Evolutionary conservation across 2,888 invertebrate genomes (phyloP).

Genomic region (Polyommatus iphigenia): DNA sequence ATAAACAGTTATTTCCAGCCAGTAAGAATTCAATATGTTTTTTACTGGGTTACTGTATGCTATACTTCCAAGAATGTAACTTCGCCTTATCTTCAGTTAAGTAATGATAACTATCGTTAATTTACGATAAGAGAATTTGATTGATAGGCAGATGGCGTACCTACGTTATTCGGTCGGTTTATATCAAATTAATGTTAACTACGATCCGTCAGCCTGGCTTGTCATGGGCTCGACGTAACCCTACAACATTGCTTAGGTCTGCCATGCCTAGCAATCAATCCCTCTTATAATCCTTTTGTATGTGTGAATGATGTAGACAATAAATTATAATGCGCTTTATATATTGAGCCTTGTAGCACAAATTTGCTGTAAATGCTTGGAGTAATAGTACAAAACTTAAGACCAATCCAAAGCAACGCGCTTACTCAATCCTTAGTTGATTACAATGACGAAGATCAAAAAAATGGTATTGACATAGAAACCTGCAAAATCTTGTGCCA

Average conservation of each 20-base stretch:
- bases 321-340: constrained; percentile 9
- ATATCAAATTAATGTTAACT: background rate
- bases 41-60: background rate
- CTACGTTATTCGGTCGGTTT: background rate
- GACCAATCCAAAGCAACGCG: background rate
- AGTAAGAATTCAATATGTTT: background rate
- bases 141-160: background rate
- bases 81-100: background rate
- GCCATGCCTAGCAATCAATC: background rate
- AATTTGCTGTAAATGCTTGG: background rate
- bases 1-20: background rate
- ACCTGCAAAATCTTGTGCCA: no score
- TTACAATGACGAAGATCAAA: background rate
- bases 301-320: background rate
- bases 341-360: background rate
- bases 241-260: background rate
- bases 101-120: background rate
- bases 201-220: background rate
- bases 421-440: background rate
- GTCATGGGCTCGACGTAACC: background rate
- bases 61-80: background rate
- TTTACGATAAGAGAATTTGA: background rate
- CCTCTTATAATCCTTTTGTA: background rate
- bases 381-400: background rate
- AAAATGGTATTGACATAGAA: no score